Conservation (phyloP, 1,140 invertebrate genomes). For the Drosophila miranda region DNA sequence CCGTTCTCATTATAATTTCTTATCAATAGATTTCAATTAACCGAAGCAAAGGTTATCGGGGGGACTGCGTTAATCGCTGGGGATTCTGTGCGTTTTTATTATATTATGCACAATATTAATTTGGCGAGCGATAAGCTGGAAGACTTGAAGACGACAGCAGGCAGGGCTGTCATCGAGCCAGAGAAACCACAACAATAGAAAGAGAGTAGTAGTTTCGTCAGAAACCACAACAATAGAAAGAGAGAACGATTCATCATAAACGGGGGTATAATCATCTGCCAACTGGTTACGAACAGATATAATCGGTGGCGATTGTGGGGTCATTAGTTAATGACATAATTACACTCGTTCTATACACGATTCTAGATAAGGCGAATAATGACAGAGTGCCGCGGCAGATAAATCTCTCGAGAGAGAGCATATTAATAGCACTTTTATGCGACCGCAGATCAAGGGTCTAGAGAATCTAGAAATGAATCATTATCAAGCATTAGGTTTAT, state of each 20-base stretch:
- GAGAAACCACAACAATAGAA: background rate
- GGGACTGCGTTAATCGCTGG: constrained; percentile 22
- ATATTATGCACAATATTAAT: constrained; percentile 5
- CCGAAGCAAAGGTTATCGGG: constrained; percentile 9
- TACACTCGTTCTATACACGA: constrained; percentile 10
- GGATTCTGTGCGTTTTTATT: constrained; percentile 7
- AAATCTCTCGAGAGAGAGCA: background rate
- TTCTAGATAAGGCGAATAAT: constrained; percentile 25
- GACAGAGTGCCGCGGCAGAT: background rate
- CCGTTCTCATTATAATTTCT: constrained; percentile 14
- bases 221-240: background rate
- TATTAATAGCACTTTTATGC: constrained; percentile 6
- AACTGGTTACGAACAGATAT: constrained; percentile 24
- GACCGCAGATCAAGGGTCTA: too few species aligned
- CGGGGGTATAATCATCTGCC: background rate
- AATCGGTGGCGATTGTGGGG: constrained; percentile 4
- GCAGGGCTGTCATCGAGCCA: background rate
- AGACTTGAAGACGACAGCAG: too few species aligned
- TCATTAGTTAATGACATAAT: constrained; percentile 36
- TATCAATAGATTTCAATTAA: constrained; percentile 69
- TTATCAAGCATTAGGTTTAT: too few species aligned
- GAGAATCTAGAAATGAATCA: too few species aligned
- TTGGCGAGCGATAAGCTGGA: constrained; percentile 23
- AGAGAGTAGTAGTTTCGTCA: too few species aligned
- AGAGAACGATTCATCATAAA: too few species aligned